Conservation (phyloP, 2,888 invertebrate species). For the Baronia brevicornis region DNA sequence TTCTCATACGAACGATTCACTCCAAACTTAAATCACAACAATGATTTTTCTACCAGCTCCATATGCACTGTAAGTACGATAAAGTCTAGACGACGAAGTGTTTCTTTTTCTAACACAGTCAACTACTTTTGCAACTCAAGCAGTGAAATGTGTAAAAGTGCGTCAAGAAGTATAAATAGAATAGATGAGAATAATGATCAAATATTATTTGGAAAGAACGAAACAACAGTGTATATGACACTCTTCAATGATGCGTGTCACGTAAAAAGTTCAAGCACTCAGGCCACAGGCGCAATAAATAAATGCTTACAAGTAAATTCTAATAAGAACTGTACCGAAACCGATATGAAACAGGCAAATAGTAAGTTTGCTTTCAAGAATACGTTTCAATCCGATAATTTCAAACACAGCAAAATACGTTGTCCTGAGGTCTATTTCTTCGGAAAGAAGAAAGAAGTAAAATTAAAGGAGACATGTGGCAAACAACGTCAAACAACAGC, state of each 20-base stretch:
- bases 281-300: slow-evolving; percentile 63
- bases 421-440: slow-evolving; percentile 50
- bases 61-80: slow-evolving; percentile 24
- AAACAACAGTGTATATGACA: slow-evolving; percentile 51
- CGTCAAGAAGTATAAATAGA: slow-evolving; percentile 11
- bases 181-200: slow-evolving; percentile 1
- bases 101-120: slow-evolving; percentile 30
- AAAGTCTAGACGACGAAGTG: slow-evolving; percentile 27
- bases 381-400: no score
- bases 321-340: not conserved
- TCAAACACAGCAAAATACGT: slow-evolving; percentile 19
- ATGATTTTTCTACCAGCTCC: slow-evolving; percentile 16
- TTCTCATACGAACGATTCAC: not conserved
- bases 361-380: no score
- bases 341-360: slow-evolving; percentile 6
- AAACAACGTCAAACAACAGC: slow-evolving; percentile 22
- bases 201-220: slow-evolving; percentile 32
- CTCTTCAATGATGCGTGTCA: slow-evolving; percentile 34
- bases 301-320: slow-evolving; percentile 48
- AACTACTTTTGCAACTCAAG: slow-evolving; percentile 24
- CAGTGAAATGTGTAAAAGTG: slow-evolving; percentile 14
- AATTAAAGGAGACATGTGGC: slow-evolving; percentile 39
- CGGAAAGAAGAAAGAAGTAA: slow-evolving; percentile 37
- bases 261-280: slow-evolving; percentile 42
- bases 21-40: slow-evolving; percentile 1